Evolutionary conservation across 2,113 vertebrate species (phyloP).

Genomic region (Limnothrissa miodon): DNA sequence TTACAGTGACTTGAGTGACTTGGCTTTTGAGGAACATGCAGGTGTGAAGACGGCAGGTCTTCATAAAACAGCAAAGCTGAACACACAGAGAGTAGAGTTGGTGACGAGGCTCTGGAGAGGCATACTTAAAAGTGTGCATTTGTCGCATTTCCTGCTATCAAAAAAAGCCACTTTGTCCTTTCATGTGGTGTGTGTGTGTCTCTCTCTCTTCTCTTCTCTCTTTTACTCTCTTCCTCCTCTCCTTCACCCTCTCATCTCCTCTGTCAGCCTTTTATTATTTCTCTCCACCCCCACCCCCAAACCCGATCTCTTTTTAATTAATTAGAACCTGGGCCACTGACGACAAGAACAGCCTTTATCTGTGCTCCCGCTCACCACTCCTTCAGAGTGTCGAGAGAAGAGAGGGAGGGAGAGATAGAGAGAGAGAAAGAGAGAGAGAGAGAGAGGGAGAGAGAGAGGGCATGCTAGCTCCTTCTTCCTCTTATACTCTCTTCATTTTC

Average conservation of each 20-base stretch:
- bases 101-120: conserved; percentile 49
- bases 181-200: conserved; percentile 43
- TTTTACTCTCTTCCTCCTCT: conserved; percentile 19
- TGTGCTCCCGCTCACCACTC: conserved; percentile 76
- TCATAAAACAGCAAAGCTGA: neutral
- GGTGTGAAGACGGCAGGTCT: neutral
- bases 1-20: neutral
- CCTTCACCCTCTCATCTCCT: conserved; percentile 43
- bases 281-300: conserved; percentile 41
- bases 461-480: conserved; percentile 45
- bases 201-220: conserved; percentile 29
- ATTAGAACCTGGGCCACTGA: conserved; percentile 84
- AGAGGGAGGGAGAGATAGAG: conserved; percentile 30
- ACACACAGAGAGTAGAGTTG: conserved; percentile 31
- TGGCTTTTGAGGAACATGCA: neutral
- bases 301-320: conserved; percentile 82
- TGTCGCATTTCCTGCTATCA: conserved; percentile 54
- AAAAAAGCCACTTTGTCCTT: conserved; percentile 44
- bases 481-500: conserved; percentile 43
- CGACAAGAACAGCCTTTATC: conserved; percentile 86
- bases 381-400: conserved; percentile 82
- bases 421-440: conserved; percentile 32
- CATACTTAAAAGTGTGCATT: conserved; percentile 53
- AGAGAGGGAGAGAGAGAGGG: conserved; percentile 40
- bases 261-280: conserved; percentile 56